phyloP scores from a whole-genome alignment of 2,797 vertebrate genomes.

The Allobates femoralis region DNA sequence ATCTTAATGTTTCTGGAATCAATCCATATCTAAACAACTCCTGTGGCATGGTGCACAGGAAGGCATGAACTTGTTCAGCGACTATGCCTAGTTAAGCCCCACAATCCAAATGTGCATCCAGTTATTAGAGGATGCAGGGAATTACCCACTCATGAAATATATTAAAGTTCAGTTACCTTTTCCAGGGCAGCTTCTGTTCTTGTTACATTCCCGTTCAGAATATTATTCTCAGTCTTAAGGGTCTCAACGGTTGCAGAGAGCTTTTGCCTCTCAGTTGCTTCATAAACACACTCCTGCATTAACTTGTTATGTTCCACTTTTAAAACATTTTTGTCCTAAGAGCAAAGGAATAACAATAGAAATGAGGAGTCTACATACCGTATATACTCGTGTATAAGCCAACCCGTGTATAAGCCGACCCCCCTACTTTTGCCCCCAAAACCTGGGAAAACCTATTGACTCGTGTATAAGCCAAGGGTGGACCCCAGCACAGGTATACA shows the following conservation, averaged over 20 bases:
- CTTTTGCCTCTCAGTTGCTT: conserved; percentile 78
- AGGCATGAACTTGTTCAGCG: no score
- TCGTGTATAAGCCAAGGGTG: no score
- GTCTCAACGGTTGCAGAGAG: conserved; percentile 78
- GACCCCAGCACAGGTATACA: no score
- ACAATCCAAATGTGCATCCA: no score
- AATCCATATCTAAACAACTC: no score
- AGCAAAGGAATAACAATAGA: background rate
- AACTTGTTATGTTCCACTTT: conserved; percentile 76
- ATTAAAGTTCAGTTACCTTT: conserved; percentile 75
- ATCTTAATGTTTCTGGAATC: no score
- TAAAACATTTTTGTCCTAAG: conserved; percentile 81
- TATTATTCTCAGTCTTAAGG: conserved; percentile 77
- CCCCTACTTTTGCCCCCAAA: no score
- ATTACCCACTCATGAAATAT: background rate
- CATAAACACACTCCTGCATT: conserved; percentile 72
- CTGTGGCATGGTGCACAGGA: no score
- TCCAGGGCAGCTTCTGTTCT: conserved; percentile 83
- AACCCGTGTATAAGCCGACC: no score
- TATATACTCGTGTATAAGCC: no score
- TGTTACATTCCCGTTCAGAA: conserved; percentile 75
- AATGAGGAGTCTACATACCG: background rate
- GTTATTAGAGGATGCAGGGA: background rate
- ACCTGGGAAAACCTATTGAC: no score
- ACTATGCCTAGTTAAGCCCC: no score